Evolutionary conservation across 2,888 invertebrate genomes (phyloP).

Genomic region (Dromius quadrimaculatus): DNA sequence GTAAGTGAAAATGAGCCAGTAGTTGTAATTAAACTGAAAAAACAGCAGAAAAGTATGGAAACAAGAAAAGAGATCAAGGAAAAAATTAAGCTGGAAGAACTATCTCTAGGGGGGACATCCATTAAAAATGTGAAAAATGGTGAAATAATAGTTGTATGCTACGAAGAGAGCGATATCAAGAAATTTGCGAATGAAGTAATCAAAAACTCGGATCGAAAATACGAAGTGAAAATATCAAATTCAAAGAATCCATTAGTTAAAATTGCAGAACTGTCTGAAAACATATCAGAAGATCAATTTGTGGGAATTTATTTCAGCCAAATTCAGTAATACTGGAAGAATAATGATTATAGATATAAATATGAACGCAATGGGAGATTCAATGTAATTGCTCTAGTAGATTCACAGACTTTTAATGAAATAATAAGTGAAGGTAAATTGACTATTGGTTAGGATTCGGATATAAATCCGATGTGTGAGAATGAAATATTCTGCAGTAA

Average conservation of each 20-base stretch:
- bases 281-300: not conserved
- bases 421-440: not conserved
- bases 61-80: slow-evolving; percentile 4
- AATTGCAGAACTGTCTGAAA: slow-evolving; percentile 4
- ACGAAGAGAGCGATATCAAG: not conserved
- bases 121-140: not conserved
- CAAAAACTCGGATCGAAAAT: slow-evolving; percentile 10
- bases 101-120: not conserved
- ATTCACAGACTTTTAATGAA: not conserved
- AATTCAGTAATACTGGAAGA: not conserved
- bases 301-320: not conserved
- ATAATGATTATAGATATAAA: not conserved
- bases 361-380: not conserved
- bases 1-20: not conserved
- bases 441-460: slow-evolving; percentile 19
- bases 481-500: slow-evolving; percentile 11
- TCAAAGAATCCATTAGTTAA: slow-evolving; percentile 12
- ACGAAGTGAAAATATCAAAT: not conserved
- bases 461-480: not conserved
- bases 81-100: not conserved
- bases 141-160: not conserved
- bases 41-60: not conserved
- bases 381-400: slow-evolving; percentile 7
- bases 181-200: not conserved
- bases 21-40: slow-evolving; percentile 8